Evolutionary conservation across 1,140 invertebrate species (phyloP), one percentile per base, ranked within the genome.

Genomic region (Drosophila equinoxialis): DNA sequence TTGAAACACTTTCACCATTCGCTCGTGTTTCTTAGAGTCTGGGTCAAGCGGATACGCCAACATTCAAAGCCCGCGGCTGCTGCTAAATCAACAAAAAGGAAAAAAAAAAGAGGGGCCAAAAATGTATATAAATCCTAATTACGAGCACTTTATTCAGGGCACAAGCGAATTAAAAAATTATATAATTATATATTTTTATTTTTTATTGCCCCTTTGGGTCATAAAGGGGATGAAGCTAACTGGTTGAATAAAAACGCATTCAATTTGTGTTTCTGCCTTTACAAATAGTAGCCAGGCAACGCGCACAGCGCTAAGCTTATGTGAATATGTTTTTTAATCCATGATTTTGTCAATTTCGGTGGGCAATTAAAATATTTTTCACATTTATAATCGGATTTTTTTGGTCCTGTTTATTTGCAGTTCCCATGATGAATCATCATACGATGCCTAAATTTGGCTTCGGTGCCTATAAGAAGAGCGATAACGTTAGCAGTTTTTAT

Each of bases 401-500:
- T 17, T 8, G 6, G 26, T 41, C 48, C 4, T 60, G 35, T 67
- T 45, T 58, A 8, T 76, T 94, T 94, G 65, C 92, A 95, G 95
- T 96, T 89, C 94, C 95, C 42, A 94, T 94, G 91, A 94, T 94
- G 93, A 94, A 96, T 91, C 95, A 96, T 82, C 95, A 96, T 77
- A 95, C 94, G n/a, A 95, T 96, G 93, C 95, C 95, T 2, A 96
- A 96, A 90, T 94, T 94, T 61, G 93, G 93, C 20, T 94, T 93
- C 81, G 86, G 91, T 41, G 60, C 76, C 6, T 92, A 90, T 63
- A 92, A 92, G 69, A 91, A 92, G 59, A 90, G 86, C 26, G 85
- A 90, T 42, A 89, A 90, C 45, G 92, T 90, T 79, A 92, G 91
- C 87, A 92, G 90, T 71, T 92, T 92, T 77, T 92, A 92, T 79